Evolutionary conservation across 1,140 invertebrate genomes (phyloP).

Genomic region (Camponotus vicinus): DNA sequence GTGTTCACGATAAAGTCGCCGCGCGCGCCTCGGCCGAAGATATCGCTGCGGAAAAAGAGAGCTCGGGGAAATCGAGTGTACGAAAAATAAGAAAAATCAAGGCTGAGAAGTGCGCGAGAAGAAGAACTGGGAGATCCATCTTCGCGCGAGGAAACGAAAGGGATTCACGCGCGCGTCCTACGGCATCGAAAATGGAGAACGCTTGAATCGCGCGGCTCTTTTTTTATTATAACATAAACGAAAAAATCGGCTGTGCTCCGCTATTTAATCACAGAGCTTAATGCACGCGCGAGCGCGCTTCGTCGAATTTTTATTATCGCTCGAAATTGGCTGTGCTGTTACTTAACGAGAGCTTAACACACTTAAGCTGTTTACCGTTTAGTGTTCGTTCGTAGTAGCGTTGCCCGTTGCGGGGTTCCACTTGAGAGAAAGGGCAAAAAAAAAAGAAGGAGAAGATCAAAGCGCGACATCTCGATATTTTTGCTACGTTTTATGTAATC

Average conservation of each 20-base stretch:
- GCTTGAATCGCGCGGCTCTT: neutral
- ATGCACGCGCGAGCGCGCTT: slow-evolving; percentile 19
- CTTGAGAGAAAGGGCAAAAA: neutral
- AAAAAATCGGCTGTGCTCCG: slow-evolving; percentile 42
- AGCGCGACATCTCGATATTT: slow-evolving; percentile 72
- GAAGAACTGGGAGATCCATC: neutral
- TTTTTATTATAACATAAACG: slow-evolving; percentile 19
- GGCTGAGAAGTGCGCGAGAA: slow-evolving; percentile 8
- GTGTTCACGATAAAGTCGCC: slow-evolving; percentile 52
- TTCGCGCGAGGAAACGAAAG: neutral
- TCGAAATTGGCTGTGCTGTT: slow-evolving; percentile 73
- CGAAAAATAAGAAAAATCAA: slow-evolving; percentile 30
- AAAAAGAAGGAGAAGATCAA: neutral
- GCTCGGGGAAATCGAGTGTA: slow-evolving; percentile 19
- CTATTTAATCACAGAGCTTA: slow-evolving; percentile 48
- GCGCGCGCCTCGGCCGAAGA: slow-evolving; percentile 15
- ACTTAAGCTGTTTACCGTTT: slow-evolving; percentile 45
- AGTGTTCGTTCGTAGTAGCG: slow-evolving; percentile 29
- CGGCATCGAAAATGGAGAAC: neutral
- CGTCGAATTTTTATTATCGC: slow-evolving; percentile 18
- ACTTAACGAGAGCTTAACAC: slow-evolving; percentile 70
- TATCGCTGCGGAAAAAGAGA: slow-evolving; percentile 36
- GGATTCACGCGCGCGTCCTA: neutral
- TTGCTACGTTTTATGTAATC: slow-evolving; percentile 78
- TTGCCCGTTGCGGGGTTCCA: neutral